phyloP scores from a whole-genome alignment of 1,140 invertebrate genomes.

The Rhopalosiphum maidis region DNA sequence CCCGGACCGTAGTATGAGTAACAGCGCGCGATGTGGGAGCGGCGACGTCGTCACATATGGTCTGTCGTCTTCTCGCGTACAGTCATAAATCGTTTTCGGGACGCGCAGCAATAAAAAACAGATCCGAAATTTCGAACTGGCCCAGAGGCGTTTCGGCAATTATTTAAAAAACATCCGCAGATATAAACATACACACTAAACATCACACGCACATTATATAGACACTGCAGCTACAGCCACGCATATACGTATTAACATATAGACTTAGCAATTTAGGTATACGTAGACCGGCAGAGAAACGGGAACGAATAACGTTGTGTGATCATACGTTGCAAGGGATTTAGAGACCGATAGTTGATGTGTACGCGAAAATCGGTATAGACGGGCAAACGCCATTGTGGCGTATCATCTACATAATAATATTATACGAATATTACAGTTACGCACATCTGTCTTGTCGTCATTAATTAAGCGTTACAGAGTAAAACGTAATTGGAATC shows the following conservation, averaged over 20 bases:
- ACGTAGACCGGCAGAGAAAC: not conserved
- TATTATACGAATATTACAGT: not conserved
- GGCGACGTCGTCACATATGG: slow-evolving; percentile 10
- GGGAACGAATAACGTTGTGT: not conserved
- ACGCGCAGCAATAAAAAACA: not conserved
- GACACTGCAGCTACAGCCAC: not conserved
- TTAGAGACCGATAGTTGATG: not conserved
- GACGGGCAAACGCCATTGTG: not conserved
- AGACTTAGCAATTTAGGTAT: not conserved
- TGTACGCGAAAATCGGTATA: not conserved
- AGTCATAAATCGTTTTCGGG: slow-evolving; percentile 21
- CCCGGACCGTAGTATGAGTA: not conserved
- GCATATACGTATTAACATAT: not conserved
- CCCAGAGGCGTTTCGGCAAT: slow-evolving; percentile 9
- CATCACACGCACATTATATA: not conserved
- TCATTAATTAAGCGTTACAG: not conserved
- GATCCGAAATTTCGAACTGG: not conserved
- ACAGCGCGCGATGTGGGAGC: not conserved
- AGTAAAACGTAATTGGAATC: not conserved
- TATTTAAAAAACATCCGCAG: not conserved
- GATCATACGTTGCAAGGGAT: not conserved
- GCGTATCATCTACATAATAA: no score
- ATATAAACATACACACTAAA: not conserved
- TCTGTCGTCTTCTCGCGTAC: not conserved
- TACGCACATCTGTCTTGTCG: not conserved